Evolutionary conservation across 2,797 vertebrate genomes (phyloP), one percentile per base, ranked within the genome.

Genomic region (Poeciliopsis presidionis): DNA sequence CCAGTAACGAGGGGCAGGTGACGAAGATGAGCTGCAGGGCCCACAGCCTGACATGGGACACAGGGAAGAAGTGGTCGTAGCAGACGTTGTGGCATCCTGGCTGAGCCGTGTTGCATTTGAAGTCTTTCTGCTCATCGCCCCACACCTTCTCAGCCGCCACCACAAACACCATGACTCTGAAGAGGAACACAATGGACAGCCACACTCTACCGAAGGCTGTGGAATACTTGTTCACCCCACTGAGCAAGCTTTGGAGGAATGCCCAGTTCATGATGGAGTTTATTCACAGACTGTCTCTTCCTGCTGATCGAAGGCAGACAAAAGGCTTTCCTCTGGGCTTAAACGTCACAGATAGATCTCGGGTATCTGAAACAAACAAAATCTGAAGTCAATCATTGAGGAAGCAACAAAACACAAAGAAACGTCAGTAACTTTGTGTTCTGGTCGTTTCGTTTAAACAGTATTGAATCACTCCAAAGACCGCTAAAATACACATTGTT

Each of bases 1-100:
- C 98, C 13, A 99, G 93, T 46, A 99, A 89, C 0, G 98, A 99
- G 0, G 98, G 98, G 73, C 98, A 99, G 0, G 97, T 99, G 92
- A 99, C 98, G n/a, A 99, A 96, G 95, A 99, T 99, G 89, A 99
- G 97, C 94, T 99, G 98, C 86, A 99, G 93, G 7, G 98, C 98
- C 98, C 98, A 99, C 43, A 99, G 96, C 3, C 98, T 96, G 78
- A 99, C 93, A 22, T 99, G 98, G 69, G 98, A 99, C 55, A 99
- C 82, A 0, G 98, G 98, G 94, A 99, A 99, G 94, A 96, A 99
- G 87, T 96, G 89, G 77, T 99, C 98, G 0, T 83, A 99, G 93
- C 98, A 99, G 75, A 98, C 98, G 0, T 99, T 99, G 89, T 95
- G 94, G 93, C 98, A 99, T 51, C 98, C 98, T 0, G 98, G 98